Evolutionary conservation across 2,113 vertebrate genomes (phyloP), one percentile per base, ranked within the genome.

Genomic region (Mormoops blainvillei): DNA sequence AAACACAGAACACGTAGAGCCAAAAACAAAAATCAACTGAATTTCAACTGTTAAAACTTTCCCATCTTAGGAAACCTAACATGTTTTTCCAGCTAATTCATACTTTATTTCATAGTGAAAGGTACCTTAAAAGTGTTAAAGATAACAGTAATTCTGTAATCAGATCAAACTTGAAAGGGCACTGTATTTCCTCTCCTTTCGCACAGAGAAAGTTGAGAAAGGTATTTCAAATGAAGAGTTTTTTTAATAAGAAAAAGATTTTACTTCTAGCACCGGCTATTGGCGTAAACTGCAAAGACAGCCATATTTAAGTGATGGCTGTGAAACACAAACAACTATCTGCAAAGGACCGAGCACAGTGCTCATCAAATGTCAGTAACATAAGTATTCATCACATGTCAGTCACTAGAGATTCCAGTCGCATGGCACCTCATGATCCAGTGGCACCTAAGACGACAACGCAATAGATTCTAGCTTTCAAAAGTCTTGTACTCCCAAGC

Each of bases 71-170:
- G 43, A 87, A 96, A 82, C 54, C 31, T 95, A 97, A 77, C 48
- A 77, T 95, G 90, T 95, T 97, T 97, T 94, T 89, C 92, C 87
- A 90, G 92, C 61, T 90, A 92, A 97, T 94, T 97, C 91, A 94
- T 92, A 96, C 92, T 97, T 97, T 93, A 88, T 74, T 94, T 97
- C 92, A 96, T 94, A 94, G 93, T 84, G 93, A 91, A 95, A 97
- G 65, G 0, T 87, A 90, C 85, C 94, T 97, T 85, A 80, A 95
- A 94, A 24, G 90, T 95, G 96, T 94, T 92, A 89, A 97, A 97
- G 92, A 52, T 95, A 95, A 94, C 97, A 97, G 88, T 92, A 94
- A 95, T 95, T 97, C 95, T 97, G 91, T 82, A 73, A 97, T 90
- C 87, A 68, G 24, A 94, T 95, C 87, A 90, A 81, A 92, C 43